These are phyloP conservation scores for Paratrypauchen microcephalus DNA, from an alignment of 2,797 vertebrate genomes.

Conservation along the genomic window DNA sequence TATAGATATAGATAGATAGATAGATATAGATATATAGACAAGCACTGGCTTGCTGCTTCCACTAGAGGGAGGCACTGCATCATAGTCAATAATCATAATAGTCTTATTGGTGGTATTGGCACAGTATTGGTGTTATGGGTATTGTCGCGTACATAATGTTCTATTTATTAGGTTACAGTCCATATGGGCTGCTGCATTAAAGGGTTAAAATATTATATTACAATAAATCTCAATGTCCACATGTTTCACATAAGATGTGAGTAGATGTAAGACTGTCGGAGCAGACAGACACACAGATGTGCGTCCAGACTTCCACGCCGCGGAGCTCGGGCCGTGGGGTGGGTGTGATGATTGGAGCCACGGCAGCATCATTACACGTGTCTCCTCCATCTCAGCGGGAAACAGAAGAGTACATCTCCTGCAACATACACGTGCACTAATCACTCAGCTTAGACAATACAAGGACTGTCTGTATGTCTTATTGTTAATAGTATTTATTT, in stretches of 20 bases:
- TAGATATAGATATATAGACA: no score
- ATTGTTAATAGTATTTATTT: background rate
- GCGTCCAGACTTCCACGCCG: constrained; percentile 54
- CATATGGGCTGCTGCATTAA: no score
- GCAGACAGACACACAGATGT: constrained; percentile 7
- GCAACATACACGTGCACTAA: background rate
- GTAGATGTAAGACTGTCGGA: constrained; percentile 4
- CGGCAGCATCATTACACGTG: constrained; percentile 35
- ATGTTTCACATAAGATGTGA: background rate
- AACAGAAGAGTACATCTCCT: constrained; percentile 11
- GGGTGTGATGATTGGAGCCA: constrained; percentile 33
- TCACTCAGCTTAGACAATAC: background rate
- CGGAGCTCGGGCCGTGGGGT: constrained; percentile 42
- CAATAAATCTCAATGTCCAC: no score
- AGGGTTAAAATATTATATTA: no score
- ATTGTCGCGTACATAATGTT: background rate
- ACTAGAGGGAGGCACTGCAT: constrained; percentile 60
- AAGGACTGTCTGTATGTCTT: no score
- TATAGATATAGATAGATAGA: no score
- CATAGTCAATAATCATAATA: background rate
- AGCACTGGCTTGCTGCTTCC: constrained; percentile 19
- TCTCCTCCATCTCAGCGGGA: constrained; percentile 30
- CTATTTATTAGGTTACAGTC: background rate
- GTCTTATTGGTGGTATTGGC: background rate
- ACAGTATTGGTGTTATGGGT: no score